Base-by-base conservation (phyloP, 2,797 vertebrate genomes). In the Pempheris klunzingeri region DNA sequence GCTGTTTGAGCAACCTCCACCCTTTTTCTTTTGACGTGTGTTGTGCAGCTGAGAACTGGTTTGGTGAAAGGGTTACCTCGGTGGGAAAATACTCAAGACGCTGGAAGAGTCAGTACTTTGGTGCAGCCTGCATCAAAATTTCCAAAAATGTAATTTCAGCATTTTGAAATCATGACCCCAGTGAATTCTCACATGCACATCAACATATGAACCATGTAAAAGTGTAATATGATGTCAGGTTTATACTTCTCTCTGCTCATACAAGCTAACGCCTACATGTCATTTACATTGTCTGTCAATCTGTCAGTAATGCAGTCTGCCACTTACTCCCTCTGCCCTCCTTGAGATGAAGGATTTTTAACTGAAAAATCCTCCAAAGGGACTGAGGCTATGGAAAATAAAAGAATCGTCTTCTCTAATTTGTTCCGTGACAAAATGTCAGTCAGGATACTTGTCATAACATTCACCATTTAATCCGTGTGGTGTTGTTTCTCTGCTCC, bases 41-140 rank as follows among this genome's bases (percentile, higher is more conserved):
- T 36, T 61, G 17, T 72, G 10, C 32, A 71, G 24, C 69, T 53
- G 55, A 65, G 63, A 86, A 82, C 73, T 0, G 32, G 87, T 80
- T 74, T 5, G 55, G 68, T 34, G 43, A 76, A 62, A 68, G 64
- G 77, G 32, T 55, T n/a, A 52, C 7, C 36, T 3, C 1, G 18
- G 54, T 63, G 46, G 39, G 43, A 26, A 55, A 69, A 69, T 50
- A 38, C 18, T 67, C 9, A 0, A 2, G 28, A 26, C 41, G 47
- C 26, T 34, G n/a, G 4, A 50, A 34, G 18, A 64, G 50, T 62
- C 46, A 11, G 5, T 46, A 38, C 26, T 43, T 57, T n/a, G 15
- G 11, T 26, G 34, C 8, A 13, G 18, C 53, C 2, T 61, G n/a
- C 7, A n/a, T 60, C 1, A 13, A 3, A 57, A 53, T 78, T 50